Evolutionary conservation across 2,113 vertebrate genomes (phyloP).

Genomic region (Eudyptes chrysolophus): DNA sequence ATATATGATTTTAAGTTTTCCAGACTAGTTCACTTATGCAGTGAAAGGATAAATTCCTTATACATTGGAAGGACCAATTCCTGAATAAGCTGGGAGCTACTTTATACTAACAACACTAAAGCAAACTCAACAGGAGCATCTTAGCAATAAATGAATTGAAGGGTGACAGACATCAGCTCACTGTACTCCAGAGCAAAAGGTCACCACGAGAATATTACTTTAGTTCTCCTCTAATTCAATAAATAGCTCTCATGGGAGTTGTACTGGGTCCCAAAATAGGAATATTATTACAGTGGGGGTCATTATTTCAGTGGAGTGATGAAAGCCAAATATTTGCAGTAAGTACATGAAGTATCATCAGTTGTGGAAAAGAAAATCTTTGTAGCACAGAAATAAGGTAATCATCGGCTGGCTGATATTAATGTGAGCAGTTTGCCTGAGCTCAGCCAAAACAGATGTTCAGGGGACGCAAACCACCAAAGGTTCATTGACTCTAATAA

Average conservation of each 20-base stretch:
- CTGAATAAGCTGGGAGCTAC: background rate
- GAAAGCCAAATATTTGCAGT: slow-evolving; percentile 1
- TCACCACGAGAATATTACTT: background rate
- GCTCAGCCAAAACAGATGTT: background rate
- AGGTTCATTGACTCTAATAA: background rate
- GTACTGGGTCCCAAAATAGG: background rate
- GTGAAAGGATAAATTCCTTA: background rate
- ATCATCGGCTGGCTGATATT: background rate
- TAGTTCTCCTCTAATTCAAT: background rate
- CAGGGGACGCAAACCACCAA: background rate
- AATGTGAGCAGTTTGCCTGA: background rate
- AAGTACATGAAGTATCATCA: background rate
- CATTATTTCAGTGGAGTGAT: background rate
- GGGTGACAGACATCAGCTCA: background rate
- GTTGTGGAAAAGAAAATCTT: background rate
- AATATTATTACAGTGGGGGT: background rate
- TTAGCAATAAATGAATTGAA: background rate
- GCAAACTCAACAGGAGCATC: background rate
- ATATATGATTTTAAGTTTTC: background rate
- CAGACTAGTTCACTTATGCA: background rate
- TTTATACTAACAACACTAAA: background rate
- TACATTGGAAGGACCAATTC: background rate
- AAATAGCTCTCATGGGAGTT: background rate
- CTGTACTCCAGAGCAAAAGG: background rate
- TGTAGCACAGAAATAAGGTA: background rate